Evolutionary conservation across 2,113 vertebrate species (phyloP).

Genomic region (Coptodon rendalli): DNA sequence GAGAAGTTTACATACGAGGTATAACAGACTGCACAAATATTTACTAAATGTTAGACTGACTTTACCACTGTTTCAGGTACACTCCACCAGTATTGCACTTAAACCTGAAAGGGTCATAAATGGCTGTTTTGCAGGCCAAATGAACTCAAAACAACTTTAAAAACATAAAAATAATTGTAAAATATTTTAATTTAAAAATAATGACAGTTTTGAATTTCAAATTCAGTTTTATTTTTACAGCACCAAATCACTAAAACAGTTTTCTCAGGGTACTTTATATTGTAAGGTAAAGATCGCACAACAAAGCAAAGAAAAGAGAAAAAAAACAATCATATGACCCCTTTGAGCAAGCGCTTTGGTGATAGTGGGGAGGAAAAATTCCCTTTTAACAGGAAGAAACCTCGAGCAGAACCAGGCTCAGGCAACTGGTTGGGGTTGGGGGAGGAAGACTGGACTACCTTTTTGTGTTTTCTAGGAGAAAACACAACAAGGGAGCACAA

Average conservation of each 20-base stretch:
- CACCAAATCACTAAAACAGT: not conserved
- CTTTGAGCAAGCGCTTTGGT: not conserved
- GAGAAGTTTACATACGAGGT: not conserved
- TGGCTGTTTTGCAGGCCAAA: not conserved
- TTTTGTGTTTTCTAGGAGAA: not conserved
- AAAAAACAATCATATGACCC: not conserved
- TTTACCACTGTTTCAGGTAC: not conserved
- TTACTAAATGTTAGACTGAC: not conserved
- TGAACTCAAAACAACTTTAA: not conserved
- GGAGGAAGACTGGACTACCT: not conserved
- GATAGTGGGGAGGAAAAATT: accelerated
- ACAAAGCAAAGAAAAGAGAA: accelerated
- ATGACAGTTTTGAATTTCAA: not conserved
- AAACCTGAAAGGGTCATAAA: not conserved
- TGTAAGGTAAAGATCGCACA: not conserved
- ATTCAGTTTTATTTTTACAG: not conserved
- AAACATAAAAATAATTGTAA: not conserved
- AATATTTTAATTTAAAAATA: accelerated
- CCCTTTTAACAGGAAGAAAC: not conserved
- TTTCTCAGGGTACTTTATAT: not conserved
- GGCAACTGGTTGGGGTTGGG: not conserved
- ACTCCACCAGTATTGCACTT: not conserved
- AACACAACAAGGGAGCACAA: not conserved
- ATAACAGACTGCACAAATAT: not conserved
- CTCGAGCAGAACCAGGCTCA: not conserved